Base-by-base conservation (phyloP, 2,888 invertebrate species). In the Euzetes globulus region DNA sequence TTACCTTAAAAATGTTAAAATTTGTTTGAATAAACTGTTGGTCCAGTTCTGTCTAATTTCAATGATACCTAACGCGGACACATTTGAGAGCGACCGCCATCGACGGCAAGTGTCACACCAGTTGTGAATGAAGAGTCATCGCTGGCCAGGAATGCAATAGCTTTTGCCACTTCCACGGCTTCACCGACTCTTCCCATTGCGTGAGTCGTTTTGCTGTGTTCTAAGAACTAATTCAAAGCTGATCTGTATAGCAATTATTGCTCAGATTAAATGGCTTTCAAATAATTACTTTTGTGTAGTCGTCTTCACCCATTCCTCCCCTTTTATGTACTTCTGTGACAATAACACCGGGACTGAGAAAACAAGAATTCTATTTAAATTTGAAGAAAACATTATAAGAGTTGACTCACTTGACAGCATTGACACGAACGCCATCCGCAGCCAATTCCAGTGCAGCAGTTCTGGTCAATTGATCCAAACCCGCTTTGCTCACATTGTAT, bases 71-170 rank as follows among this genome's bases (percentile, higher is more conserved):
- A 93, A 80, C 95, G 88, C 13, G 95, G 94, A 80, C 95, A 95
- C 90, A 94, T 91, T 7, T 91, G 91, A 83, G 94, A 92, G 68
- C 95, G 87, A 0, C 98, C 98, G 25, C 98, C 98, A 83, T 98
- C 98, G 0, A 98, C 91, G 0, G 94, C 91, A 29, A 98, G 79
- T 75, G 89, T 89, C 6, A 87, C 91, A 4, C 96, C 97, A 13
- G 98, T 98, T 6, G 92, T 92, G 81, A 92, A 96, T 79, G 91
- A 91, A 60, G 83, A 79, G 3, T 94, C 89, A 74, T 91, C 89
- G 77, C 93, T 91, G 0, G 96, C 96, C 75, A 99, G 85, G 84
- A 95, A 99, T 0, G 90, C 90, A 79, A 99, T 95, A 0, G 92
- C 87, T 71, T 88, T 87, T 0, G 98, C 95, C 0, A 96, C 92